Base-by-base conservation (phyloP, 2,888 invertebrate genomes). In the Drosophila merina region DNA sequence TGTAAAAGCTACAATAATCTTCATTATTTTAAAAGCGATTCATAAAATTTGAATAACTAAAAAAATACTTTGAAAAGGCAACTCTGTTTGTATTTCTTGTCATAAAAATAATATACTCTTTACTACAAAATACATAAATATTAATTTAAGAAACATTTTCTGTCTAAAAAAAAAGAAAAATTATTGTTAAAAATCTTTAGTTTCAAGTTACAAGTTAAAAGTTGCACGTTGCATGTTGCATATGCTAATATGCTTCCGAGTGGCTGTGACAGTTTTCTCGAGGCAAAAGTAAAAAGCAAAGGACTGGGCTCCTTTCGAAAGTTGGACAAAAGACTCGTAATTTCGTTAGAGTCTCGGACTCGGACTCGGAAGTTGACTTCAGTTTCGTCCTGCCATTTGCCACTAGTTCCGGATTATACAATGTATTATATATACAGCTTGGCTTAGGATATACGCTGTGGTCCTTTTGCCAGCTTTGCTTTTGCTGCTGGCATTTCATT, bases 401-500 rank as follows among this genome's bases (percentile, higher is more conserved):
- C 20, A 42, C 30, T 47, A 47, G 36, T 44, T 55, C 25, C 44
- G n/a, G 30, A 26, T 36, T 52, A 8, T 31, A n/a, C 42, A 42
- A 5, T 36, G 55, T 55, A 7, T 49, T 12, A 5, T 36, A 49
- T 55, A 7, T 49, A 26, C 54, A n/a, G 30, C 55, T 6, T 25
- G 20, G 30, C 55, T 6, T 25, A 9, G 14, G 30, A 8, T 48
- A 20, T 54, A 28, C 30, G 36, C 26, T 52, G 52, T 51, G 36
- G 57, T 47, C 64, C 51, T 51, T 38, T 31, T 50, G 42, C 52
- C 60, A 59, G 52, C 50, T 54, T 36, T n/a, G 36, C 36, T 64
- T 75, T 75, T 79, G 86, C 70, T 67, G 70, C 60, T 85, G 82
- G 71, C 82, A 76, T 79, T 85, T 85, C 66, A 71, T 85, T 87